Base-by-base conservation (phyloP, 2,797 vertebrate species). In the Platyrinchus mystaceus region DNA sequence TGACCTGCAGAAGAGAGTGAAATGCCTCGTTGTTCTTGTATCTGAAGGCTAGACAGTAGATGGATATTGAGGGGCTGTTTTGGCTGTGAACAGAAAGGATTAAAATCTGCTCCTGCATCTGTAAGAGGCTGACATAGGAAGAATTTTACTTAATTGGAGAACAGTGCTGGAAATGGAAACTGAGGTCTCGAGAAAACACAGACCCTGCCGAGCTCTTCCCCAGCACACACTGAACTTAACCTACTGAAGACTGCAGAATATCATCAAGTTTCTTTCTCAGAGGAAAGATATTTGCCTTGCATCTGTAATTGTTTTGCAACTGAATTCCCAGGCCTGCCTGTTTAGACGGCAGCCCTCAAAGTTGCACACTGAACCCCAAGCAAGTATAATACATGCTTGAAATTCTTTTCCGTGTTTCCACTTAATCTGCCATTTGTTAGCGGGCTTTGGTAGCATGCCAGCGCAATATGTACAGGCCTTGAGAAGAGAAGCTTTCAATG, bases 391-490 rank as follows among this genome's bases (percentile, higher is more conserved):
- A 96, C 96, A 96, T 97, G 94, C 95, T 94, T 97, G 95, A 87
- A 83, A 98, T 98, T 97, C 97, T 95, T 97, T 41, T 30, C 87
- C 15, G 5, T 87, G 87, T 97, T 95, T 96, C 92, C 92, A 89
- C 92, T 97, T 97, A 97, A 97, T 97, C 97, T 96, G 93, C 93
- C 88, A 52, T 96, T 97, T 97, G 94, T 96, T 95, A 92, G 69
- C 11, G 2, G 76, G 71, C 52, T 83, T 96, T 96, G 96, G 87
- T 87, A 84, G 84, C 3, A 8, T 94, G 95, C 96, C 96, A 95
- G 6, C 0, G 4, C 84, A 58, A 44, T 56, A 23, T 32, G 60
- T 82, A 24, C 58, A 47, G 68, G 64, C 94, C 93, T 94, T 56
- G 79, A 81, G 93, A 85, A 69, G 74, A n/a, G 92, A 78, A 39